phyloP scores from a whole-genome alignment of 2,888 invertebrate species.

The Cantharis lateralis region DNA sequence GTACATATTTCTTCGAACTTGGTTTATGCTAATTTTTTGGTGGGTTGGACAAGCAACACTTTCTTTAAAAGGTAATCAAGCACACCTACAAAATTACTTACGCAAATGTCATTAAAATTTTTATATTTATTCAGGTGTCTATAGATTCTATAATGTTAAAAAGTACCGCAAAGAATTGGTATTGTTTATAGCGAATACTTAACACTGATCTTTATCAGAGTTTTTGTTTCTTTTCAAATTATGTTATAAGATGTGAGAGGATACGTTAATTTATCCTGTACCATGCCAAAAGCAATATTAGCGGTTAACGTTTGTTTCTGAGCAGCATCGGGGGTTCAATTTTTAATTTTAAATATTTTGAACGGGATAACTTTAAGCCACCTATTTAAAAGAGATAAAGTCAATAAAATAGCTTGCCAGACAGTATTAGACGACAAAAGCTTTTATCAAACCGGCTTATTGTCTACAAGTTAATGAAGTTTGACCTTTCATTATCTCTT shows the following conservation, averaged over 20 bases:
- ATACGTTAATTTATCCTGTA: background rate
- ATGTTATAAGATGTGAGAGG: background rate
- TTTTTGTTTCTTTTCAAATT: background rate
- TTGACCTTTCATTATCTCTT: background rate
- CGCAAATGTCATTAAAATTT: conserved; percentile 1
- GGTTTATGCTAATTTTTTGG: background rate
- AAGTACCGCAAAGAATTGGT: background rate
- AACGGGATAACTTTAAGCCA: background rate
- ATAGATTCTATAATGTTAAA: background rate
- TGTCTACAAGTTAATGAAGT: background rate
- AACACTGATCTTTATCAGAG: background rate
- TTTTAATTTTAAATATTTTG: background rate
- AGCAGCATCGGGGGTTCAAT: background rate
- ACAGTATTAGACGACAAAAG: background rate
- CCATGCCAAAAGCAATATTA: background rate
- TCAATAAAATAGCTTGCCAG: background rate
- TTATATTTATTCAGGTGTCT: background rate
- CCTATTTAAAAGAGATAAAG: background rate
- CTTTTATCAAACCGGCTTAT: background rate
- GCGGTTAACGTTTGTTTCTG: background rate
- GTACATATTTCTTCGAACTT: background rate
- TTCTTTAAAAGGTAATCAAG: conserved; percentile 10
- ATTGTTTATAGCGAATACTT: background rate
- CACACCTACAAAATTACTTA: conserved; percentile 6
- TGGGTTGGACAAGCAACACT: background rate